Conservation (phyloP, 2,113 vertebrate species). For the Pelecanoides urinatrix region DNA sequence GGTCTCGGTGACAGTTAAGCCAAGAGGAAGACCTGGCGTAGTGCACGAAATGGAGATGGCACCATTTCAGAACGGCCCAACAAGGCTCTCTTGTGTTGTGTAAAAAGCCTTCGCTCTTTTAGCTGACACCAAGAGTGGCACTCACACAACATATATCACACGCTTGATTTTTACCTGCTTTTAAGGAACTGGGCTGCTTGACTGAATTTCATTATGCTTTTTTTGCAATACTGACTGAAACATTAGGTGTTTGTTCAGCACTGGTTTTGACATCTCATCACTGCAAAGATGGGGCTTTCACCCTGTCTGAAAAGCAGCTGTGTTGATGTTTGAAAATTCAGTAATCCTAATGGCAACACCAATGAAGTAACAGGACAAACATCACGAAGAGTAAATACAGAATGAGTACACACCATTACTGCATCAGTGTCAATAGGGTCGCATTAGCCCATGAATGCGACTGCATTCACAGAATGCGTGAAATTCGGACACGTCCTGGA, state of each 20-base stretch:
- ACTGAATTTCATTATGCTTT: background rate
- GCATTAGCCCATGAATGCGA: fast-evolving
- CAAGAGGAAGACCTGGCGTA: background rate
- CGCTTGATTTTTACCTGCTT: background rate
- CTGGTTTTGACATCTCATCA: background rate
- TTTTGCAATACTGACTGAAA: background rate
- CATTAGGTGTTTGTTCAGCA: fast-evolving
- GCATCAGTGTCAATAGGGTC: background rate
- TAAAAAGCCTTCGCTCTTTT: fast-evolving
- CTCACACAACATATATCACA: fast-evolving
- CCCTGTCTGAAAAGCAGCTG: background rate
- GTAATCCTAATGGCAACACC: background rate
- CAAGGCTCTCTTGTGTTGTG: background rate
- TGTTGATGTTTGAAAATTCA: background rate
- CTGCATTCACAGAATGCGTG: background rate
- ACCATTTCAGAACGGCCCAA: background rate
- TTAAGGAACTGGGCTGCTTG: background rate
- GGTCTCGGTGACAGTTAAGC: background rate
- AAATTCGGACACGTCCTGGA: background rate
- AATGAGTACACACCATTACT: background rate
- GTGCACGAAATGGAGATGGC: background rate
- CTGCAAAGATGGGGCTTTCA: fast-evolving
- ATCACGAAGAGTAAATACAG: fast-evolving
- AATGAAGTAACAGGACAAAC: background rate
- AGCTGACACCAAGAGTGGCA: background rate